Evolutionary conservation across 2,797 vertebrate species (phyloP).

Genomic region (Cynodonichthys magdalenae): DNA sequence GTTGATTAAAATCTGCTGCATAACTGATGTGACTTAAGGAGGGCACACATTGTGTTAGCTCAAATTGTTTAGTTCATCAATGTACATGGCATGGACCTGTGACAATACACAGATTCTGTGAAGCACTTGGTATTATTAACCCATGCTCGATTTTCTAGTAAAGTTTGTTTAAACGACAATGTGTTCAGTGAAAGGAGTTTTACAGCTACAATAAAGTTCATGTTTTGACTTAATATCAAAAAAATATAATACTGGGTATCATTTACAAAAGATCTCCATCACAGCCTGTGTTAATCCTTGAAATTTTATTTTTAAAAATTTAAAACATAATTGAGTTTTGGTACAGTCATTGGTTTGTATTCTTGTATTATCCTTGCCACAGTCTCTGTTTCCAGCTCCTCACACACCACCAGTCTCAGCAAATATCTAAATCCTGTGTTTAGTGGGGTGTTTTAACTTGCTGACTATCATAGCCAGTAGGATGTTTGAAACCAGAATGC

Average conservation of each 20-base stretch:
- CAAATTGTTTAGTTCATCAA: not conserved
- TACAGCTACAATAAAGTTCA: too few species aligned
- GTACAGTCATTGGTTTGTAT: too few species aligned
- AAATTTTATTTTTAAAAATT: too few species aligned
- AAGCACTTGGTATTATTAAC: not conserved
- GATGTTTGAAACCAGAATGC: too few species aligned
- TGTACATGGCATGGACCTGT: not conserved
- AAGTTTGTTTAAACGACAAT: not conserved
- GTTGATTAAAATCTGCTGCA: conserved; percentile 8
- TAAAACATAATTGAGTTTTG: too few species aligned
- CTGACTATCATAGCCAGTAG: not conserved
- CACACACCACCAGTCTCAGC: not conserved
- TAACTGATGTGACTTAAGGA: conserved; percentile 22
- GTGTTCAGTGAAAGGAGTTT: not conserved
- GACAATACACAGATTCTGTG: not conserved
- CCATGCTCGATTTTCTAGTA: not conserved
- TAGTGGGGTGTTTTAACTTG: not conserved
- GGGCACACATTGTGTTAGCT: conserved; percentile 4
- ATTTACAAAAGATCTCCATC: too few species aligned
- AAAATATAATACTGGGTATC: too few species aligned
- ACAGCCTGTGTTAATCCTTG: too few species aligned
- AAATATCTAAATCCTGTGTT: not conserved
- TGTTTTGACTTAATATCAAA: too few species aligned
- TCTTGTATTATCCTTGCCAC: too few species aligned
- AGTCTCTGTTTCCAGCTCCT: too few species aligned